phyloP scores from a whole-genome alignment of 2,113 vertebrate species.

The Hoplias malabaricus region DNA sequence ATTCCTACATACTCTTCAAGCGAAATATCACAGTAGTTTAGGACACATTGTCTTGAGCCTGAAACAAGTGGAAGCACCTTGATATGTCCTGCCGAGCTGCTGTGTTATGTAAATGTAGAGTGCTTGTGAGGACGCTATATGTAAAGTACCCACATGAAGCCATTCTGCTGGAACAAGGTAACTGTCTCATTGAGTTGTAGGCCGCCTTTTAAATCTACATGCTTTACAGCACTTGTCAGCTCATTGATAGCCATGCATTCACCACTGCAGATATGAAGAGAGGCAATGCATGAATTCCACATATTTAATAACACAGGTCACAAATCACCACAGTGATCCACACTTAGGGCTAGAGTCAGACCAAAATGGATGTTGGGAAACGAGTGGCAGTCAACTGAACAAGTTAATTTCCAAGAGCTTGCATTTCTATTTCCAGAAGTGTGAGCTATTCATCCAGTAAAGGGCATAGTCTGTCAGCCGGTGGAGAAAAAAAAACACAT shows the following conservation, averaged over 20 bases:
- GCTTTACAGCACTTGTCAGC: constrained; percentile 52
- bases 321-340: constrained; percentile 35
- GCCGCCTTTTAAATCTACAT: constrained; percentile 46
- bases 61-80: constrained; percentile 27
- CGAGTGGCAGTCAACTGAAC: constrained; percentile 34
- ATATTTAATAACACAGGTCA: constrained; percentile 44
- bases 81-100: constrained; percentile 34
- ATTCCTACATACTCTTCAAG: neutral
- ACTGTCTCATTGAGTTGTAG: constrained; percentile 45
- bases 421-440: constrained; percentile 17
- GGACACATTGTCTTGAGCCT: constrained; percentile 13
- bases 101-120: constrained; percentile 37
- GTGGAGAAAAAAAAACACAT: constrained; percentile 4
- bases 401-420: constrained; percentile 35
- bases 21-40: neutral
- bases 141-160: constrained; percentile 9
- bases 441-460: neutral
- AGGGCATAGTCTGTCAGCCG: constrained; percentile 11
- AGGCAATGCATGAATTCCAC: constrained; percentile 41
- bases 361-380: constrained; percentile 5
- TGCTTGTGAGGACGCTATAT: neutral
- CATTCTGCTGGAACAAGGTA: constrained; percentile 37
- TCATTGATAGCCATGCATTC: constrained; percentile 47
- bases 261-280: constrained; percentile 40
- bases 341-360: constrained; percentile 13